Percentiles rank a stretch among this genome's conserved stretches.
These are phyloP conservation scores for Cephus rjabovi DNA, from an alignment of 2,888 invertebrate species.

Conservation along the genomic window DNA sequence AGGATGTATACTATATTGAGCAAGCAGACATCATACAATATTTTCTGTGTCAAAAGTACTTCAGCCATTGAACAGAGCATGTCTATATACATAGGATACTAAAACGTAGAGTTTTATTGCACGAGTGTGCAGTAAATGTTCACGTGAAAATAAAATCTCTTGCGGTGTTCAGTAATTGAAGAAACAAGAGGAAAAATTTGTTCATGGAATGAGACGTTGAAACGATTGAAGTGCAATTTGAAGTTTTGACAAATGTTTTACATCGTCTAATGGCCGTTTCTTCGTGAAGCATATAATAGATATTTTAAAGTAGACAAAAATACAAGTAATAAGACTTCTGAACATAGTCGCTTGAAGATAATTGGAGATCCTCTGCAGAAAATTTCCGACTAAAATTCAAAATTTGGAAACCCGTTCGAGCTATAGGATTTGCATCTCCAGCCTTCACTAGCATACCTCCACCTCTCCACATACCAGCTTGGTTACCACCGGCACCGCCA, in stretches of 20 bases:
- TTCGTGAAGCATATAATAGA: not conserved
- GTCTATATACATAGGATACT: too few species aligned
- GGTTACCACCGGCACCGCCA: constrained; percentile 70
- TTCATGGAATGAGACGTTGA: too few species aligned
- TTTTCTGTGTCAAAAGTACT: too few species aligned
- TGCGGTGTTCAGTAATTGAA: too few species aligned
- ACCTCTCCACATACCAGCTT: constrained; percentile 69
- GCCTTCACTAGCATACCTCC: constrained; percentile 46
- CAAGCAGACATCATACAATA: too few species aligned
- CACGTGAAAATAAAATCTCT: too few species aligned
- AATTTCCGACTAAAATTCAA: not conserved
- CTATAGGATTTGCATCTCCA: constrained; percentile 23
- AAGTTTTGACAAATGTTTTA: not conserved
- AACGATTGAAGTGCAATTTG: not conserved
- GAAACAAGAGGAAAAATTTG: too few species aligned
- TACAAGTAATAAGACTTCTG: constrained; percentile 3
- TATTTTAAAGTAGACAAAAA: not conserved
- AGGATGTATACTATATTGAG: too few species aligned
- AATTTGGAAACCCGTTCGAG: not conserved
- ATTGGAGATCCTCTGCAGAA: not conserved
- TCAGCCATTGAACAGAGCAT: too few species aligned
- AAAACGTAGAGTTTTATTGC: too few species aligned
- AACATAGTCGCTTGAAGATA: constrained; percentile 17
- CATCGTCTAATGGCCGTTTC: not conserved
- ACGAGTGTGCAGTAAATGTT: too few species aligned